Percentiles rank a stretch among this genome's conserved stretches.
Conservation (phyloP, 1,140 invertebrate species). For the Lasaia peninsularis region DNA sequence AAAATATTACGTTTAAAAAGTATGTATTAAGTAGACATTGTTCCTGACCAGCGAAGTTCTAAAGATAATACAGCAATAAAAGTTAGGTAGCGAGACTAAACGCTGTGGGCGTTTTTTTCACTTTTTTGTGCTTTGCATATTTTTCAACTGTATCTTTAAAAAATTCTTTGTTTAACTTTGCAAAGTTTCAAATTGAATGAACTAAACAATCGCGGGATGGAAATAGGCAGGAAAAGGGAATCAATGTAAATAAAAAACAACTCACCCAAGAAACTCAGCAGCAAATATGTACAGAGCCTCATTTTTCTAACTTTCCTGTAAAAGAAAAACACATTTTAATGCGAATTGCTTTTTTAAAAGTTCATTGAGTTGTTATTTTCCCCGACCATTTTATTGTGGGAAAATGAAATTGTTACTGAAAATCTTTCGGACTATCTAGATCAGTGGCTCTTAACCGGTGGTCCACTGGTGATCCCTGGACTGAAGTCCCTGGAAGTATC, state of each 20-base stretch:
- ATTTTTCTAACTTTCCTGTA: constrained; percentile 63
- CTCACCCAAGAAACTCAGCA: constrained; percentile 71
- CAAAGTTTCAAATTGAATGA: background rate
- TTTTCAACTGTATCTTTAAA: background rate
- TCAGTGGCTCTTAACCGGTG: no score
- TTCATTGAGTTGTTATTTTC: constrained; percentile 10
- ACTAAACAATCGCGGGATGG: background rate
- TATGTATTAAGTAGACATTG: background rate
- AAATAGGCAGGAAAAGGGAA: background rate
- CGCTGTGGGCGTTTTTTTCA: background rate
- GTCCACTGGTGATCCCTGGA: no score
- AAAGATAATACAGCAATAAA: background rate
- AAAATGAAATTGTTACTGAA: background rate
- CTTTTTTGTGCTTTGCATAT: background rate
- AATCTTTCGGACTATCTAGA: no score
- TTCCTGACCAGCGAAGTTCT: background rate
- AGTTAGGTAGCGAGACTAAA: background rate
- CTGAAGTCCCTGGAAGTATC: no score
- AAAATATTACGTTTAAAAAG: background rate
- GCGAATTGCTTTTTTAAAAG: constrained; percentile 29
- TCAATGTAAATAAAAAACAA: constrained; percentile 34
- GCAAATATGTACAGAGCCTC: constrained; percentile 67
- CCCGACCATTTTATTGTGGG: background rate
- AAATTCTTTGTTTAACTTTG: background rate
- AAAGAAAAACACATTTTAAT: constrained; percentile 50